These are phyloP conservation scores for Chirona hameri DNA, from an alignment of 2,888 invertebrate species.

Conservation along the genomic window DNA sequence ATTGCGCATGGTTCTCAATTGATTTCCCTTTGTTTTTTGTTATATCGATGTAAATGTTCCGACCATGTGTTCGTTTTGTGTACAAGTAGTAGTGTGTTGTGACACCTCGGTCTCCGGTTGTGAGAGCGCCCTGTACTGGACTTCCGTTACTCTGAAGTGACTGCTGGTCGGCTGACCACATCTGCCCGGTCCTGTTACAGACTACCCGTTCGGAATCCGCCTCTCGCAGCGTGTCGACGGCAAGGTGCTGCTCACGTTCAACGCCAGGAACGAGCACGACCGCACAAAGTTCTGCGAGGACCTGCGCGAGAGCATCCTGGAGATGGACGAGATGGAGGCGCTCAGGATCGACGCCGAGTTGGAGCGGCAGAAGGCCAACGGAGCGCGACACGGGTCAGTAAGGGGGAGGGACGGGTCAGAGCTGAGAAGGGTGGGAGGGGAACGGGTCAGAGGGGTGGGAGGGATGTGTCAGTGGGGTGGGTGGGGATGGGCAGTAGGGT, in stretches of 20 bases:
- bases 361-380: constrained; percentile 63
- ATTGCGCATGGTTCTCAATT: no score
- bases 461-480: no score
- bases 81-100: no score
- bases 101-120: no score
- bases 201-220: constrained; percentile 91
- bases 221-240: constrained; percentile 87
- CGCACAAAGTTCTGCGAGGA: constrained; percentile 98
- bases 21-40: no score
- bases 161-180: no score
- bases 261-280: constrained; percentile 97
- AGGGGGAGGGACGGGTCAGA: background rate
- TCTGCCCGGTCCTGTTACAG: constrained; percentile 52
- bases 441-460: constrained; percentile 37
- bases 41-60: no score
- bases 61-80: no score
- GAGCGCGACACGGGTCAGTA: background rate
- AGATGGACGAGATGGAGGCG: constrained; percentile 98
- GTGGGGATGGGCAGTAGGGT: no score
- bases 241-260: constrained; percentile 87
- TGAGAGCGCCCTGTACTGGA: no score
- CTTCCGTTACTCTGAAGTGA: no score
- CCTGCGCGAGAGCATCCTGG: constrained; percentile 91
- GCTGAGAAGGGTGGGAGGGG: background rate
- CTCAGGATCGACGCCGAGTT: constrained; percentile 90